Evolutionary conservation across 1,140 invertebrate species (phyloP).

Genomic region (Drosophila grimshawi): DNA sequence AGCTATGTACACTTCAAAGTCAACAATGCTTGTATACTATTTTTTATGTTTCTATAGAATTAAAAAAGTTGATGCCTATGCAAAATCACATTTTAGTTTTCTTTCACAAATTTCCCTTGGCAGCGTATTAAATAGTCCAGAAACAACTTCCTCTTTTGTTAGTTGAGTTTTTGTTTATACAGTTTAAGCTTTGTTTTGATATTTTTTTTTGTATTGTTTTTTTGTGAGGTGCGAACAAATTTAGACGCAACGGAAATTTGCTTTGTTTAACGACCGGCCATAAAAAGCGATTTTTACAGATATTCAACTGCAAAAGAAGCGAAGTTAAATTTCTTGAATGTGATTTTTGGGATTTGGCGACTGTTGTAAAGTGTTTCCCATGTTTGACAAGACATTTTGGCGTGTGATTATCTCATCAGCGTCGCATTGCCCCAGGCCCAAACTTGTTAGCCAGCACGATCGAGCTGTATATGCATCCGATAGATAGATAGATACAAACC

Average conservation of each 20-base stretch:
- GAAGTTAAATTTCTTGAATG: conserved; percentile 9
- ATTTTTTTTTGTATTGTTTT: conserved; percentile 10
- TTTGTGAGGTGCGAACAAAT: conserved; percentile 39
- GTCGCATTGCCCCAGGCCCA: conserved; percentile 42
- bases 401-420: conserved; percentile 73
- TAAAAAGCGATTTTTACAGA: conserved; percentile 21
- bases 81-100: not conserved
- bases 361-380: conserved; percentile 49
- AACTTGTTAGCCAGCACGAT: conserved; percentile 40
- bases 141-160: not conserved
- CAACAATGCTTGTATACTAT: not conserved
- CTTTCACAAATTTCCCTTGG: not conserved
- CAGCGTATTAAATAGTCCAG: not conserved
- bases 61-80: no score
- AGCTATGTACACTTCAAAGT: not conserved
- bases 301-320: conserved; percentile 7
- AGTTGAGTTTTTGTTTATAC: conserved; percentile 9
- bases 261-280: conserved; percentile 5
- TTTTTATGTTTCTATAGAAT: no score
- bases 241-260: conserved; percentile 44
- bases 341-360: conserved; percentile 8
- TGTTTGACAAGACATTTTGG: conserved; percentile 68
- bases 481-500: conserved; percentile 45
- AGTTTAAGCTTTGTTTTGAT: conserved; percentile 2
- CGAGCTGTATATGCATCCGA: conserved; percentile 39